phyloP scores from a whole-genome alignment of 2,888 invertebrate species.

The Tigriopus californicus region DNA sequence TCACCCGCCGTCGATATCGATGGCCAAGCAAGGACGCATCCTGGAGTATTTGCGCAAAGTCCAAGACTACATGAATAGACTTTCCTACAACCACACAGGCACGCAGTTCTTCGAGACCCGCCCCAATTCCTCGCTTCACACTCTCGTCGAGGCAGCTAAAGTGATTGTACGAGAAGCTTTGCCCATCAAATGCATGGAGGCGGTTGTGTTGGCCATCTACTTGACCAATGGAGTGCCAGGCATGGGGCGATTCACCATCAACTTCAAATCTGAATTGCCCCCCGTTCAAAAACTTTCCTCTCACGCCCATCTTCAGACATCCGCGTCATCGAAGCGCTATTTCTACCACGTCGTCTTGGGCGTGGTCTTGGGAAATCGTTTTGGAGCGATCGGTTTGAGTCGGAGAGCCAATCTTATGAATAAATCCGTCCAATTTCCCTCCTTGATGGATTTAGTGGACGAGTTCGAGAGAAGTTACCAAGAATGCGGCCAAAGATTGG shows the following conservation, averaged over 20 bases:
- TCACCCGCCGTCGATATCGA: neutral
- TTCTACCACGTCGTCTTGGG: conserved; percentile 28
- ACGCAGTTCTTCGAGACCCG: conserved; percentile 9
- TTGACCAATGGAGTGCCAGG: conserved; percentile 23
- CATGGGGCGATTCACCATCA: conserved; percentile 28
- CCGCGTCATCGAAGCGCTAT: neutral
- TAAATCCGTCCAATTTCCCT: conserved; percentile 2
- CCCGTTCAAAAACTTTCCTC: conserved; percentile 19
- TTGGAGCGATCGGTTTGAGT: conserved; percentile 23
- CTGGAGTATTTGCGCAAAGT: neutral
- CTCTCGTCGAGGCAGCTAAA: conserved; percentile 2
- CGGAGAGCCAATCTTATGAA: conserved; percentile 16
- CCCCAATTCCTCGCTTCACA: neutral
- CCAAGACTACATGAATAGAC: conserved; percentile 2
- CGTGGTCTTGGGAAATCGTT: conserved; percentile 25
- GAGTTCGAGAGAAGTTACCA: neutral
- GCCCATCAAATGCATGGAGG: conserved; percentile 16
- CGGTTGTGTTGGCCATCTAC: conserved; percentile 13
- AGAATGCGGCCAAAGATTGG: neutral
- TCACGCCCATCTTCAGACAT: neutral
- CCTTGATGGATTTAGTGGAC: neutral
- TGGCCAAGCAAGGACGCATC: neutral
- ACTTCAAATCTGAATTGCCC: conserved; percentile 27
- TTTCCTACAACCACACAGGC: conserved; percentile 5
- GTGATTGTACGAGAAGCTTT: conserved; percentile 9